phyloP scores from a whole-genome alignment of 1,140 invertebrate genomes.

The Tribolium madens region DNA sequence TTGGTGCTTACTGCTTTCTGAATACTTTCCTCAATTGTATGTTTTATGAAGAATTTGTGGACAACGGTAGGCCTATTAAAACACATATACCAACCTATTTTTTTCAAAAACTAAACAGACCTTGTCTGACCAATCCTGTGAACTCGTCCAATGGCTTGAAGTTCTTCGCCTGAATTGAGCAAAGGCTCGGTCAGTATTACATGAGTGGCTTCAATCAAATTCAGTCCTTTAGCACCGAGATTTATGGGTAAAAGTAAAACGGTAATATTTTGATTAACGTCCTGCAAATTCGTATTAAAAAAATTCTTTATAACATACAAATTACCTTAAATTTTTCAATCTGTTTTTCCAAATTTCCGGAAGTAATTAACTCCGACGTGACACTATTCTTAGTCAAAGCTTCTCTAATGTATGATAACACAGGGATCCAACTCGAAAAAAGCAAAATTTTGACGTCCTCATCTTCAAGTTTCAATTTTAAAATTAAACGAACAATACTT shows the following conservation, averaged over 20 bases:
- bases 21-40: slow-evolving; percentile 81
- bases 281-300: slow-evolving; percentile 52
- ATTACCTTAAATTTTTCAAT: slow-evolving; percentile 71
- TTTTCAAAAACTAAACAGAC: slow-evolving; percentile 60
- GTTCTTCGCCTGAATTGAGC: slow-evolving; percentile 79
- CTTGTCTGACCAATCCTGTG: slow-evolving; percentile 85
- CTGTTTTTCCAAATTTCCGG: slow-evolving; percentile 61
- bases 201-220: slow-evolving; percentile 84
- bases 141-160: slow-evolving; percentile 83
- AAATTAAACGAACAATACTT: slow-evolving; percentile 73
- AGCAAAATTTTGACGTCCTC: slow-evolving; percentile 77
- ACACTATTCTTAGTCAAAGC: slow-evolving; percentile 76
- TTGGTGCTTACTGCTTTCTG: slow-evolving; percentile 61
- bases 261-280: slow-evolving; percentile 68
- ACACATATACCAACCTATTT: background rate
- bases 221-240: slow-evolving; percentile 81
- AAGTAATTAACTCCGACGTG: slow-evolving; percentile 51
- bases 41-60: slow-evolving; percentile 76
- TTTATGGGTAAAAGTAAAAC: slow-evolving; percentile 77
- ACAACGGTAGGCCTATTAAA: slow-evolving; percentile 71
- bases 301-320: background rate
- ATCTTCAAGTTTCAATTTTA: slow-evolving; percentile 71
- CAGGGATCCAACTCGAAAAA: slow-evolving; percentile 79
- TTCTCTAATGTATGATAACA: slow-evolving; percentile 72
- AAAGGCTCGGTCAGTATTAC: slow-evolving; percentile 83